Base-by-base conservation (phyloP, 2,797 vertebrate species). In the Gadopsis bispinosus region DNA sequence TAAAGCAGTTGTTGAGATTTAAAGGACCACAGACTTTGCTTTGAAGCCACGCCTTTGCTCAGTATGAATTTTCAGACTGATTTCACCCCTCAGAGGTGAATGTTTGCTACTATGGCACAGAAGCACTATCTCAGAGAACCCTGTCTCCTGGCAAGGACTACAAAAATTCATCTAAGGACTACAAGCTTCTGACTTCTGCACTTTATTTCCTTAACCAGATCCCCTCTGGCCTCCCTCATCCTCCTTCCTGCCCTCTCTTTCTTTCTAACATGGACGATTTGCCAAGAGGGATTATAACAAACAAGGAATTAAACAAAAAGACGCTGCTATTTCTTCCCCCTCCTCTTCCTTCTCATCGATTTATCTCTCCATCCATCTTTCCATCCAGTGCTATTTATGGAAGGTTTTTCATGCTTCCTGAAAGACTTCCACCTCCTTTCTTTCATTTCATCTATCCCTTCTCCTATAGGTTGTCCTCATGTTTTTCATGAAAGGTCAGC, bases 121-220 rank as follows among this genome's bases (percentile, higher is more conserved):
- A 84, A 80, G 77, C 87, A 77, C 54, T 80, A 69, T 82, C 79
- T 87, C 84, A 90, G 86, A 84, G 79, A 87, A 82, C 77, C 69
- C 68, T 66, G 67, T 76, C 79, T 77, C 71, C 63, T 66, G 61
- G 22, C 81, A 88, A 88, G 63, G 83, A 88, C 84, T 77, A 83
- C 80, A 83, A 83, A 83, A 81, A 29, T 35, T 51, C 50, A 88
- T 88, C 68, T 54, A 88, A 90, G 82, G 85, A 92, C 90, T 88
- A 87, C 72, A 90, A 90, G 89, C 73, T 78, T 84, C 81, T 91
- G 82, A 89, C 88, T 93, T 87, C 84, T 86, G 92, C 93, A 94
- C 93, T 93, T 94, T 94, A 93, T 83, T 89, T 87, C 80, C 89
- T 67, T 9, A 69, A 84, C 83, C 84, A 56, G 83, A 81, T 75